Percentiles rank a stretch among this genome's conserved stretches.
These are phyloP conservation scores for Bimastos eiseni DNA, from an alignment of 2,888 invertebrate species.

Conservation along the genomic window DNA sequence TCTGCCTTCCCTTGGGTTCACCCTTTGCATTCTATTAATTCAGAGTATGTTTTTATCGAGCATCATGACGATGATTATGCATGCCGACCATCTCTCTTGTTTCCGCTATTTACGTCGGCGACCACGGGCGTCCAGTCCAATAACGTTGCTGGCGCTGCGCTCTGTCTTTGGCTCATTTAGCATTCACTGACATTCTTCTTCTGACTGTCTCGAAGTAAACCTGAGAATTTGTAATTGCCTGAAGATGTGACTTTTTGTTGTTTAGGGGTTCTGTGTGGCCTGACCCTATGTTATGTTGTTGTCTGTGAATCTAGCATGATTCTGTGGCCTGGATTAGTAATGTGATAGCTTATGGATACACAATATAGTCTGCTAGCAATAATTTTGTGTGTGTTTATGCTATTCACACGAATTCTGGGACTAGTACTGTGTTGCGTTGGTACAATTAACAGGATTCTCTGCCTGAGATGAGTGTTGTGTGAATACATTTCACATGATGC, in stretches of 20 bases:
- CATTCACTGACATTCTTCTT: conserved; percentile 4
- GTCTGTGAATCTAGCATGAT: not conserved
- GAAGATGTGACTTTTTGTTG: not conserved
- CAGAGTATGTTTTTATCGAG: not conserved
- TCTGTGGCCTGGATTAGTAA: not conserved
- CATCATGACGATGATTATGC: not conserved
- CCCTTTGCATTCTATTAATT: not conserved
- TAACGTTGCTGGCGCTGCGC: not conserved
- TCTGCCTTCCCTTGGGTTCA: not conserved
- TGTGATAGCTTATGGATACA: not conserved
- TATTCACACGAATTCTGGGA: not conserved
- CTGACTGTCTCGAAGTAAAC: not conserved
- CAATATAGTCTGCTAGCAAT: too few species aligned
- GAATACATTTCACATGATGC: not conserved
- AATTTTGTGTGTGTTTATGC: too few species aligned
- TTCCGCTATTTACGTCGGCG: not conserved
- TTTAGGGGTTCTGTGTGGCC: not conserved
- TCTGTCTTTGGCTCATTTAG: not conserved
- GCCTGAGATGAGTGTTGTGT: not conserved
- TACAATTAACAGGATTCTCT: not conserved
- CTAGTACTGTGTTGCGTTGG: not conserved
- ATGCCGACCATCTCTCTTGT: not conserved
- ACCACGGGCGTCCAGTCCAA: not conserved
- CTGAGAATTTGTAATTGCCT: not conserved
- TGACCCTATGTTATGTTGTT: not conserved